Base-by-base conservation (phyloP, 2,888 invertebrate genomes). In the Brachynemurus nebulosus region DNA sequence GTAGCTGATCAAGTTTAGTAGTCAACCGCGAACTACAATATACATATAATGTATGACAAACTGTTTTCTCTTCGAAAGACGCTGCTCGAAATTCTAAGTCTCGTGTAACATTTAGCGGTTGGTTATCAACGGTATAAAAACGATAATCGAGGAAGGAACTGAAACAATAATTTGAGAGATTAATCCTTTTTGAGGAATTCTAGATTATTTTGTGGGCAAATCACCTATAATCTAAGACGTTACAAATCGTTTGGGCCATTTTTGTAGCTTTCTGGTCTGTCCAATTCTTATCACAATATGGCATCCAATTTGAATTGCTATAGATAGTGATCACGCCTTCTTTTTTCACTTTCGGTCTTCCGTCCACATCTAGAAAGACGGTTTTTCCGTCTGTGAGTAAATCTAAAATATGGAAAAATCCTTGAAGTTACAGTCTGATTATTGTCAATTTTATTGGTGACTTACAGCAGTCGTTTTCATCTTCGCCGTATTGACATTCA, bases 381-480 rank as follows among this genome's bases (percentile, higher is more conserved):
- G 69, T 66, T 47, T 66, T 65, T 2, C 80, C 81, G 61, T 83
- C 71, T 1, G 80, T 76, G 42, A 86, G 60, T 8, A 81, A 70
- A 62, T 74, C 85, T 86, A 54, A n/a, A n/a, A n/a, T n/a, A n/a
- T n/a, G n/a, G n/a, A 27, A 27, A 27, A 17, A 47, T 35, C n/a
- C 20, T 2, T 11, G 18, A 40, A 20, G 25, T 19, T 14, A 9
- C 3, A 6, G 4, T 4, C n/a, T 9, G 6, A n/a, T 11, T 16
- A 25, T 30, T 21, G 30, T 7, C 21, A 39, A 8, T 5, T 2
- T 2, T 18, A 33, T 1, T 36, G 23, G 40, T 38, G 45, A 60
- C 80, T 74, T 63, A 85, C 85, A 74, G 58, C 89, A 89, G 58
- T 85, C 76, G 41, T 70, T 57, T 68, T 89, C 89, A 57, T 89